Base-by-base conservation (phyloP, 2,113 vertebrate species). In the Eupsittula cactorum region DNA sequence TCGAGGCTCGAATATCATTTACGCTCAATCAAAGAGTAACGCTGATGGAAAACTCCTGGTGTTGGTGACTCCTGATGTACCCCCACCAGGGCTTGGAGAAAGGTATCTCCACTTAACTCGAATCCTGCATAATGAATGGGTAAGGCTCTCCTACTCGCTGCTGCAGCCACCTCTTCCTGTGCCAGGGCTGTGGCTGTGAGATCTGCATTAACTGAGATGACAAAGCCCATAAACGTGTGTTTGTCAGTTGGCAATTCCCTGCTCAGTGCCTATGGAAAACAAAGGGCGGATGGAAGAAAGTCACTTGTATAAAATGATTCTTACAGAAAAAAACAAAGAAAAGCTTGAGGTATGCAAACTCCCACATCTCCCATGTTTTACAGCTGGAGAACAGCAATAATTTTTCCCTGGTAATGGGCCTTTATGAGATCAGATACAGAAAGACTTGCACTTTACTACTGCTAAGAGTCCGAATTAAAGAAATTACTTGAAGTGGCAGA, bases 31-130 rank as follows among this genome's bases (percentile, higher is more conserved):
- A 96, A 87, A 88, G 24, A 24, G 63, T 76, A 89, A 91, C 55
- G 82, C 88, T 95, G 93, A 96, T 76, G 93, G 94, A 96, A 86
- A 96, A 80, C 35, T 69, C 68, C 1, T 7, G 20, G 20, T 41
- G 82, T 82, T 2, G 11, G 75, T 50, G 78, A 55, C 71, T 92
- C 69, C 16, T 29, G 69, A 74, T 1, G 31, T 64, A 78, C 52
- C 88, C 71, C 78, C 60, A 10, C 21, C 8, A 25, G 46, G 82
- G 65, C 60, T 53, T 0, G 11, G 52, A 80, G 94, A 80, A 73
- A 75, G 7, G 50, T 73, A 65, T 71, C 16, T 3, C 37, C 21
- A 4, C 75, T 49, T 37, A 20, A 77, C 14, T 7, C 1, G 27
- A 4, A 14, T 5, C 8, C 46, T 11, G 57, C 67, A 12, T 14